Base-by-base conservation (phyloP, 2,113 vertebrate species). In the Centrocercus urophasianus region DNA sequence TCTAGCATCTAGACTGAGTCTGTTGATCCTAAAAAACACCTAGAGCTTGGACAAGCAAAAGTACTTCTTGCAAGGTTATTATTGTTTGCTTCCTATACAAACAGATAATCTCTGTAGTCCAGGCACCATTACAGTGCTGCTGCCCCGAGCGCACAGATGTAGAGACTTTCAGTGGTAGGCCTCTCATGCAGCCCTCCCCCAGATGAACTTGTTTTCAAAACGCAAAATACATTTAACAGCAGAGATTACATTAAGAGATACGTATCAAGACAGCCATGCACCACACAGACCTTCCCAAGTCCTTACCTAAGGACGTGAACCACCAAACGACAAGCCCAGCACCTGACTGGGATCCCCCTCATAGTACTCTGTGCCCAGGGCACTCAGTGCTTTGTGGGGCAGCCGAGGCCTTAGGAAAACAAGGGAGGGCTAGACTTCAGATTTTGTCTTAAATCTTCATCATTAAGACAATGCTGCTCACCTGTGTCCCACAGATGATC, bases 171-270 rank as follows among this genome's bases (percentile, higher is more conserved):
- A 54, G 21, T 5, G 7, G 2, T 11, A 32, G 64, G 17, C 24
- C 16, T 27, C 22, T 71, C 8, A 11, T 0, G 0, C 9, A 34
- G 4, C 28, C 4, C 13, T 45, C 21, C 13, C 1, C 0, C 8
- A 25, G 32, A 69, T 6, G 17, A 2, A 15, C 2, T 5, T 13
- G 32, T 61, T 77, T 57, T 36, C 7, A 36, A 30, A 70, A 9
- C 0, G 1, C 16, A 36, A 19, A 10, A 12, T 0, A 1, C 3
- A 20, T 5, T 8, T 28, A 59, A 20, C 2, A 17, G 2, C 4
- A 28, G 10, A 28, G 11, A 71, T 5, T 5, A 57, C 25, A 6
- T 2, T 5, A 3, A 18, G 5, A 61, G 10, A 32, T 25, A 6
- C 20, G 2, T 1, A 15, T 3, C 4, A 15, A 52, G 2, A 2